phyloP scores from a whole-genome alignment of 2,888 invertebrate genomes.

The Chalcis sispes region DNA sequence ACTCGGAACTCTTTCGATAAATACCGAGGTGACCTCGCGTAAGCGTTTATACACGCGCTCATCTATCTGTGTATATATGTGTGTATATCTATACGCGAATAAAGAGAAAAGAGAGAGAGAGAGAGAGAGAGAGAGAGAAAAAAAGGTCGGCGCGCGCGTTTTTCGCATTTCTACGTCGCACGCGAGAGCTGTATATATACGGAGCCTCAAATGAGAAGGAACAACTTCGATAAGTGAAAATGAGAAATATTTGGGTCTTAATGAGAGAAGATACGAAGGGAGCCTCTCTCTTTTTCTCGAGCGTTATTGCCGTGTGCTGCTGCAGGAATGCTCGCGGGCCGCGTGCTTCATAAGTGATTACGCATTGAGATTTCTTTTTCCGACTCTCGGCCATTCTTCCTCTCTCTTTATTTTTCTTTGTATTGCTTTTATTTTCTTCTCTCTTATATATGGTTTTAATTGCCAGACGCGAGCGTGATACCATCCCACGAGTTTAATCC shows the following conservation, averaged over 20 bases:
- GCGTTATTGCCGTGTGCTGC: background rate
- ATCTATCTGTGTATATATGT: too few species aligned
- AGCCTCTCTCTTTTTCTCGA: background rate
- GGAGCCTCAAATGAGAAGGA: background rate
- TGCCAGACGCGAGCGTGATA: slow-evolving; percentile 3
- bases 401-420: background rate
- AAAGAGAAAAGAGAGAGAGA: background rate
- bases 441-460: slow-evolving; percentile 23
- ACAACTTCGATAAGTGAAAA: slow-evolving; percentile 50
- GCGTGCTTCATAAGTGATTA: slow-evolving; percentile 24
- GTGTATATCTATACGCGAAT: background rate
- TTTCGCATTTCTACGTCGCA: slow-evolving; percentile 37
- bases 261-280: slow-evolving; percentile 37
- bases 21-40: too few species aligned
- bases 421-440: slow-evolving; percentile 2
- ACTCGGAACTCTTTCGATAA: slow-evolving; percentile 49
- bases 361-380: slow-evolving; percentile 49
- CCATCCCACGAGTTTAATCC: too few species aligned
- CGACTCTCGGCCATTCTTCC: background rate
- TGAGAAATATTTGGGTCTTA: slow-evolving; percentile 51
- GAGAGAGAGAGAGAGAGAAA: background rate
- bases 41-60: too few species aligned
- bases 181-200: background rate
- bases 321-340: slow-evolving; percentile 1
- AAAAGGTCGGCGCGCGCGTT: background rate